Base-by-base conservation (phyloP, 2,888 invertebrate genomes). In the Spodoptera littoralis region DNA sequence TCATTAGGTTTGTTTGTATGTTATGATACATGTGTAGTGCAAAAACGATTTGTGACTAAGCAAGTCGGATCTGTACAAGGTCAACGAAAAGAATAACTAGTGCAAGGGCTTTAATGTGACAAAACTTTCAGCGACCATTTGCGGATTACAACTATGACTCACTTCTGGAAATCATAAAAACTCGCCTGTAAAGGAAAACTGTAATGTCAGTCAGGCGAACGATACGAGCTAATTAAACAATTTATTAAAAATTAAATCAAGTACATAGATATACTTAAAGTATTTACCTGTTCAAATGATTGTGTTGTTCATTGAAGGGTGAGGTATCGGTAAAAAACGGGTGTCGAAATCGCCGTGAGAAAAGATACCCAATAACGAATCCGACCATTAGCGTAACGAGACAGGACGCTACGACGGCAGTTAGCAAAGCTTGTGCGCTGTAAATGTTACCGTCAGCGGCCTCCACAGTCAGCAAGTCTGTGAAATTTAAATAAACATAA, bases 341-440 rank as follows among this genome's bases (percentile, higher is more conserved):
- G 81, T 96, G 96, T 56, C 96, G 95, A 95, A 97, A 96, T 92
- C 97, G 95, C 85, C 97, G 96, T 36, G 97, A 97, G 89, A 98
- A 97, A 83, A 97, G 96, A 88, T 97, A 98, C 46, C 98, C 98
- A 71, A 97, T 97, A 72, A 97, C 96, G 89, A 98, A 98, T 63
- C 98, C 98, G 68, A 98, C 95, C 87, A 98, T 96, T 70, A 98
- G 95, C 12, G 98, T 97, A 57, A 97, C 96, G 65, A 98, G 95
- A 84, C 98, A 97, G 52, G 97, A 97, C 11, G 97, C 96, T 57
- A 97, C 96, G 41, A 98, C 96, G 9, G 97, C 97, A 50, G 98
- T 97, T 59, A 97, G 96, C 71, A 98, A 91, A 2, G 97, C 97
- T 84, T 97, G 97, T 3, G 97, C 97, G 50, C 97, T 97, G 90